A percentile compares a stretch with the other conserved stretches of the same genome.
Evolutionary conservation across 2,113 vertebrate genomes (phyloP).

Genomic region (Myrmophylax atrothorax): DNA sequence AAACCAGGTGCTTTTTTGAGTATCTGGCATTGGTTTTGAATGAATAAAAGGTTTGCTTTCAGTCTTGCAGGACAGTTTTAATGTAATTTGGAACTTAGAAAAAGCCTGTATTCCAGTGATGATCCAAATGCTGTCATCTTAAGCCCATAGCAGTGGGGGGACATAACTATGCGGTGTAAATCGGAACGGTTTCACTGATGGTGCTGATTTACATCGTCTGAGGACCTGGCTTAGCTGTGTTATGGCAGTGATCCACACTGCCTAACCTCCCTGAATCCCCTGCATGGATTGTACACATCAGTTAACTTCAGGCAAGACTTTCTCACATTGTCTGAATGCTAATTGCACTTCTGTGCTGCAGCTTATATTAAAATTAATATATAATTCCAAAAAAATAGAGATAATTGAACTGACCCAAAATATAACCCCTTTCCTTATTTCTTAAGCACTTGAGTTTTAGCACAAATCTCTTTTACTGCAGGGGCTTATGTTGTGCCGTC

Average conservation of each 20-base stretch:
- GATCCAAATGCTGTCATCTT: background rate
- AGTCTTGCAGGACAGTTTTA: background rate
- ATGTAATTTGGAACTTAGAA: background rate
- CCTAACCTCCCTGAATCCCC: conserved; percentile 14
- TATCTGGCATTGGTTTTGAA: background rate
- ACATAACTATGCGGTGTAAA: background rate
- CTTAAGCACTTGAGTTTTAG: conserved; percentile 60
- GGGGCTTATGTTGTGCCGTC: conserved; percentile 45
- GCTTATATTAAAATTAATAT: conserved; percentile 54
- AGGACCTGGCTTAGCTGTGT: conserved; percentile 3
- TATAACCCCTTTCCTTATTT: conserved; percentile 60
- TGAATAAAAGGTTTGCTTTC: background rate
- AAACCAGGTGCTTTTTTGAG: background rate
- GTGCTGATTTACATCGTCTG: background rate
- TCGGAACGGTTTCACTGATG: background rate
- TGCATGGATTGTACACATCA: conserved; percentile 17
- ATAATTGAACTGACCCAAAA: conserved; percentile 62
- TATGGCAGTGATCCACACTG: background rate
- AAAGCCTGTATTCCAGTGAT: background rate
- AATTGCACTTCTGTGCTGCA: conserved; percentile 25
- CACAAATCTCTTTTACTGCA: conserved; percentile 66
- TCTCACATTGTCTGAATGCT: conserved; percentile 39
- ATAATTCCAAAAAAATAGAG: conserved; percentile 1
- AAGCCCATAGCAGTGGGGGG: background rate
- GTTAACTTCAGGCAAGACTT: conserved; percentile 55